Percentiles rank a stretch among this genome's conserved stretches.
phyloP scores from a whole-genome alignment of 2,888 invertebrate genomes.

The Hofmannophila pseudospretella region DNA sequence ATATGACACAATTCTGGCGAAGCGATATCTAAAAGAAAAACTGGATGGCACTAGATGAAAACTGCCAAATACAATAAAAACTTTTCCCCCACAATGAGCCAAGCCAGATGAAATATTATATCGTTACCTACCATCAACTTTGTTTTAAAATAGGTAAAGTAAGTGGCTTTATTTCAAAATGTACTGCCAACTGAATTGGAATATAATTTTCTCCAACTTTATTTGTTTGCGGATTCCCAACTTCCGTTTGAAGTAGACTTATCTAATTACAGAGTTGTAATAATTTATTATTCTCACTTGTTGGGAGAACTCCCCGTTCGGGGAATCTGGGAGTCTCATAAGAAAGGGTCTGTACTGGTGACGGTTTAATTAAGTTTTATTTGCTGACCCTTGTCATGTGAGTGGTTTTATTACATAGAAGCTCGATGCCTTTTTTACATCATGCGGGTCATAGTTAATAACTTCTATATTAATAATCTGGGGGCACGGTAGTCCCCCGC shows the following conservation, averaged over 20 bases:
- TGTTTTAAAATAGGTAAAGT: background rate
- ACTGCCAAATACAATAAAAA: slow-evolving; percentile 17
- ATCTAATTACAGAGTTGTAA: slow-evolving; percentile 3
- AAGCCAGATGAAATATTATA: slow-evolving; percentile 13
- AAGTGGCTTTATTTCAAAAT: slow-evolving; percentile 1
- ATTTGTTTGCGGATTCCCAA: slow-evolving; percentile 1
- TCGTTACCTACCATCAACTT: slow-evolving; percentile 8
- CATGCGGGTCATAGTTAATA: background rate
- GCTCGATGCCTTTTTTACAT: slow-evolving; percentile 4
- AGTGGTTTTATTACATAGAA: slow-evolving; percentile 6
- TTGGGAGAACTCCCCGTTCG: slow-evolving; percentile 6
- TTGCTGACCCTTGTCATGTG: slow-evolving; percentile 17
- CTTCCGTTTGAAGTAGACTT: slow-evolving; percentile 1
- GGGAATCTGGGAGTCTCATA: slow-evolving; percentile 11
- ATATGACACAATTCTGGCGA: slow-evolving; percentile 8
- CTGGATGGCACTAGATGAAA: slow-evolving; percentile 4
- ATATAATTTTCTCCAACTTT: background rate
- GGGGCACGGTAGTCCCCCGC: too few relatives aligned
- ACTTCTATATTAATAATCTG: too few relatives aligned
- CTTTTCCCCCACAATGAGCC: slow-evolving; percentile 15
- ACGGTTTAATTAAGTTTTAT: slow-evolving; percentile 28
- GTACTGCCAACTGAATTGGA: slow-evolving; percentile 1
- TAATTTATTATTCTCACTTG: slow-evolving; percentile 7
- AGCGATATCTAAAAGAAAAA: slow-evolving; percentile 7
- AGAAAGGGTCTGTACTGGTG: slow-evolving; percentile 21